Conservation (phyloP, 2,888 invertebrate genomes). For the Oeneis ivallda region DNA sequence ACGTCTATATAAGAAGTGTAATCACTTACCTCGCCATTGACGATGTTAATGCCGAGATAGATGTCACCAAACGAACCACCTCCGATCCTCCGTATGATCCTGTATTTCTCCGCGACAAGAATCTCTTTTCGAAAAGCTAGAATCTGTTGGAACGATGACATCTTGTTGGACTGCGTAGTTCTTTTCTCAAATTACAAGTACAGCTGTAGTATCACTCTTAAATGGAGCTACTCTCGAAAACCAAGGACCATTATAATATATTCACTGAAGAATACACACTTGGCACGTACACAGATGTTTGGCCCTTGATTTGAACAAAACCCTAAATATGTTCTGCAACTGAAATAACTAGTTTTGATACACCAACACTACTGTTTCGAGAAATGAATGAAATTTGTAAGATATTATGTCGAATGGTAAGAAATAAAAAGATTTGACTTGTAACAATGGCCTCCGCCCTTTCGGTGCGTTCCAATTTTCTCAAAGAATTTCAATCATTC, state of each 20-base stretch:
- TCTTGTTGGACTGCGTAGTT: constrained; percentile 38
- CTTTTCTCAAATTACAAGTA: constrained; percentile 24
- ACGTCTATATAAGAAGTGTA: constrained; percentile 9
- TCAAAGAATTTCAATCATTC: constrained; percentile 9
- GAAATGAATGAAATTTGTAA: constrained; percentile 31
- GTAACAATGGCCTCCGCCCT: constrained; percentile 41
- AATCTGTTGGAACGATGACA: constrained; percentile 49
- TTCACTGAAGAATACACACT: constrained; percentile 34
- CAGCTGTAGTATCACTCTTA: constrained; percentile 14
- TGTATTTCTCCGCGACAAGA: constrained; percentile 91
- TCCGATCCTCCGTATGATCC: constrained; percentile 97
- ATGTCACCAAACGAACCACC: constrained; percentile 99
- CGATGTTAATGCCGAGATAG: constrained; percentile 96
- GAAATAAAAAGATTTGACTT: constrained; percentile 46
- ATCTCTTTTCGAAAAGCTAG: constrained; percentile 40
- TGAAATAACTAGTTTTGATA: constrained; percentile 48
- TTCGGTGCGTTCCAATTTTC: constrained; percentile 42
- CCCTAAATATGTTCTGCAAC: constrained; percentile 43
- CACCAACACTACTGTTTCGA: constrained; percentile 47
- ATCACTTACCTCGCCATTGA: constrained; percentile 91
- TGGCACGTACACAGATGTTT: constrained; percentile 39
- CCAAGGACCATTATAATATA: constrained; percentile 36
- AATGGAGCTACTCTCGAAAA: constrained; percentile 33
- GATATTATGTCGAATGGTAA: constrained; percentile 42
- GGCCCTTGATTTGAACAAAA: constrained; percentile 37